Evolutionary conservation across 2,113 vertebrate genomes (phyloP).

Genomic region (Mustela nigripes): DNA sequence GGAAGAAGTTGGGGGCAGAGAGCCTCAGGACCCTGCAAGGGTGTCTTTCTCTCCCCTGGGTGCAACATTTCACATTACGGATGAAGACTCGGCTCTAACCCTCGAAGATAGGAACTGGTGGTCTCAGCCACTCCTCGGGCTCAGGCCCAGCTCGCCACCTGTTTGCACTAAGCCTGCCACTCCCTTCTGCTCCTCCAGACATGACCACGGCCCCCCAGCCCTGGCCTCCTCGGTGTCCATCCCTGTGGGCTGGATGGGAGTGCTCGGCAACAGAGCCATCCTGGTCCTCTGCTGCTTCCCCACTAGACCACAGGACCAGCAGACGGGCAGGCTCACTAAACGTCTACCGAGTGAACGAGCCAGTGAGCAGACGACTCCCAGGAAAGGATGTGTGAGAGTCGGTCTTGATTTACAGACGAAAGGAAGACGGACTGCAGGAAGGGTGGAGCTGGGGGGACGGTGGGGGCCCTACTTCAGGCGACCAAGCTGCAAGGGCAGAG

Average conservation of each 20-base stretch:
- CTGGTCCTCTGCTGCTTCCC: background rate
- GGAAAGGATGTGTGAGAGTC: background rate
- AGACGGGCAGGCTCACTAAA: background rate
- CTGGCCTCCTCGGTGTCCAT: background rate
- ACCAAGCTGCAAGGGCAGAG: background rate
- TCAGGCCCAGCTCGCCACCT: background rate
- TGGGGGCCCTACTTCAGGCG: background rate
- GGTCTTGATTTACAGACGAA: background rate
- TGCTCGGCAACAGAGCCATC: background rate
- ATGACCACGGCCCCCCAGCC: background rate
- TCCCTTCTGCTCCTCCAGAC: background rate
- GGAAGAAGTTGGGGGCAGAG: background rate
- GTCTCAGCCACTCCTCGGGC: background rate
- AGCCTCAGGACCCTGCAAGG: rapidly evolving
- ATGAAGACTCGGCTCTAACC: background rate
- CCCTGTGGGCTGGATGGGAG: rapidly evolving
- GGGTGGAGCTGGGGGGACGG: background rate
- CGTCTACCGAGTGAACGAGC: background rate
- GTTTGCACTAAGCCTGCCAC: background rate
- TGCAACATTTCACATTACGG: too few relatives aligned
- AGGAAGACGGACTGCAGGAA: background rate
- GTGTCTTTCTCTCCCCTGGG: background rate
- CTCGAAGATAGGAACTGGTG: background rate
- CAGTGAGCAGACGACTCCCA: background rate
- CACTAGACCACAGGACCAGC: background rate